Base-by-base conservation (phyloP, 1,140 invertebrate genomes). In the Zaprionus inermis region DNA sequence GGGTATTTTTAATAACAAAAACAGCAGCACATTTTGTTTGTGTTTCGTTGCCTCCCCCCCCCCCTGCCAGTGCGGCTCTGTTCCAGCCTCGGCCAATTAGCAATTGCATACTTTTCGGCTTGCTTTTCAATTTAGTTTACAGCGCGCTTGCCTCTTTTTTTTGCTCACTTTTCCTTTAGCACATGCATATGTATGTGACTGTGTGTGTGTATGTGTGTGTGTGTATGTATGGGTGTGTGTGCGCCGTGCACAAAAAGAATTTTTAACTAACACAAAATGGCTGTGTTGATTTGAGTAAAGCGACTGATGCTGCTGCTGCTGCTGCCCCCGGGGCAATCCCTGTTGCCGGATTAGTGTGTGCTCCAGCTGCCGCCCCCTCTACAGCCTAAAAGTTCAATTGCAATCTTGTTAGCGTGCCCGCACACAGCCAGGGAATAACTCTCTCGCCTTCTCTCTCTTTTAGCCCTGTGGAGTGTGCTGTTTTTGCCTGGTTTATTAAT, bases 181-280 rank as follows among this genome's bases (percentile, higher is more conserved):
- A 61, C 41, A 24, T 41, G 18, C 36, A 49, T 71, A 22, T 64
- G 57, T 70, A 51, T 54, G 52, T n/a, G n/a, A n/a, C 44, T n/a
- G n/a, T n/a, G n/a, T n/a, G n/a, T n/a, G n/a, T n/a, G n/a, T n/a
- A n/a, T n/a, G n/a, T n/a, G 7, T 60, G 44, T 46, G 59, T 71
- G 69, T 46, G 54, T 65, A 58, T 59, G 51, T 60, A 32, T 36
- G 41, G 34, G 49, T 61, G 57, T 49, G 38, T 69, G 55, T 64
- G 63, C 46, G 46, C 28, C 36, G 24, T 57, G 56, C 57, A 81
- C 84, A 88, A 88, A 88, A 89, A 88, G 83, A 88, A 88, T 88
- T 88, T 88, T 89, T 88, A 88, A 88, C 84, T 89, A 88, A 88
- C 84, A 78, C 67, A 71, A 88, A 88, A 88, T 83, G 84, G 84